Conservation (phyloP, 2,113 vertebrate genomes). For the Nerophis lumbriciformis region DNA sequence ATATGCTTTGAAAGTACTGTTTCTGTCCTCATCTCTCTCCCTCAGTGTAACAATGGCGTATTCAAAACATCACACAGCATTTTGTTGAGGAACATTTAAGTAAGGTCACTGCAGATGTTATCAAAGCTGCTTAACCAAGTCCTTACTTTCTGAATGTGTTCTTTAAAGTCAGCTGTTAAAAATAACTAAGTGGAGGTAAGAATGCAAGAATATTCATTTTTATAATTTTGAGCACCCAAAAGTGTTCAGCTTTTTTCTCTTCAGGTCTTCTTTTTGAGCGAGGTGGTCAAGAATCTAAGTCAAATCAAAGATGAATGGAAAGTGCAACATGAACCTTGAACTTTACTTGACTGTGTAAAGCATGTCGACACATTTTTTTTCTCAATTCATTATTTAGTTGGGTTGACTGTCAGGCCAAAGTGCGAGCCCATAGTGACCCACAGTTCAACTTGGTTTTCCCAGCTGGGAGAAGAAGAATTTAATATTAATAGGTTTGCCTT, state of each 20-base stretch:
- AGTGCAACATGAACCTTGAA: slow-evolving; percentile 32
- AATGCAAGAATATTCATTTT: slow-evolving; percentile 18
- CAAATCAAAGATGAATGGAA: slow-evolving; percentile 28
- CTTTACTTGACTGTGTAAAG: slow-evolving; percentile 21
- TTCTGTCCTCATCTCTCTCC: too few relatives aligned
- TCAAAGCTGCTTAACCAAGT: too few relatives aligned
- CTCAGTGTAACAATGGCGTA: too few relatives aligned
- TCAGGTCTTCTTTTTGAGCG: slow-evolving; percentile 2
- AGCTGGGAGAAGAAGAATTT: slow-evolving; percentile 24
- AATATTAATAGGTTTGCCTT: slow-evolving; percentile 20
- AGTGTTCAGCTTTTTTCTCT: slow-evolving; percentile 1
- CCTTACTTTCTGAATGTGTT: too few relatives aligned
- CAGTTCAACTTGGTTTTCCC: slow-evolving; percentile 38
- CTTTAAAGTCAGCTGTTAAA: too few relatives aligned
- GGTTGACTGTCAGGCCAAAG: slow-evolving; percentile 35
- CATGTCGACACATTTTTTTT: slow-evolving; percentile 23
- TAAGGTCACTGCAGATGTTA: too few relatives aligned
- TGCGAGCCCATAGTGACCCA: slow-evolving; percentile 33
- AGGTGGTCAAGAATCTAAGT: slow-evolving; percentile 5
- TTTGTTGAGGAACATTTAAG: too few relatives aligned
- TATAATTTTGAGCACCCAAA: slow-evolving; percentile 11
- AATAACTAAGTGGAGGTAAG: too few relatives aligned
- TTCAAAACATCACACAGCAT: too few relatives aligned
- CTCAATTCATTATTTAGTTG: slow-evolving; percentile 43
- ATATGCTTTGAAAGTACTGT: too few relatives aligned